Evolutionary conservation across 2,888 invertebrate genomes (phyloP).

Genomic region (Sinelater perroti): DNA sequence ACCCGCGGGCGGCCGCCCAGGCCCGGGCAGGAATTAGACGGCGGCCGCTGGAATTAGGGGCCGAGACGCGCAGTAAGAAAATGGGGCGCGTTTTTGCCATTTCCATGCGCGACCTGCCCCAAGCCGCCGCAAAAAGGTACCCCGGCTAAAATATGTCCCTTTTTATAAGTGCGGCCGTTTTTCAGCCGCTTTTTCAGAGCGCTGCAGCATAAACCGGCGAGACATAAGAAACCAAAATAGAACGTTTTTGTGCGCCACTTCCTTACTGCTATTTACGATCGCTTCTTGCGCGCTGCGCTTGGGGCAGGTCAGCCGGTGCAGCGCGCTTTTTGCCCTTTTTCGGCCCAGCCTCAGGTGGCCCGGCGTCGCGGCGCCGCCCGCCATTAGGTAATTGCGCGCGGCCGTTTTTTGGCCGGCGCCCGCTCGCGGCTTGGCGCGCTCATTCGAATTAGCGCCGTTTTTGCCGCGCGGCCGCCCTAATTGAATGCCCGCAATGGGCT

Average conservation of each 20-base stretch:
- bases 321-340: constrained; percentile 16
- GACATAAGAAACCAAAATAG: constrained; percentile 57
- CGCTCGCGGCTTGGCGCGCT: too few relatives aligned
- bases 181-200: constrained; percentile 46
- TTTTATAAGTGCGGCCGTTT: constrained; percentile 50
- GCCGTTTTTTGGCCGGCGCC: too few relatives aligned
- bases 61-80: constrained; percentile 32
- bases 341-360: too few relatives aligned
- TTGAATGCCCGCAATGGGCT: too few relatives aligned
- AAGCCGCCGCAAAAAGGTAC: constrained; percentile 50
- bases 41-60: constrained; percentile 23
- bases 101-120: constrained; percentile 43
- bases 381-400: too few relatives aligned
- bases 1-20: too few relatives aligned
- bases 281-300: constrained; percentile 35
- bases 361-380: too few relatives aligned
- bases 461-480: too few relatives aligned
- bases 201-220: constrained; percentile 42
- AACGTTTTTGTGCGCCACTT: constrained; percentile 53
- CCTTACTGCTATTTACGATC: constrained; percentile 42
- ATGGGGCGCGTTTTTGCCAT: constrained; percentile 38
- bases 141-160: constrained; percentile 54
- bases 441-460: too few relatives aligned
- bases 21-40: constrained; percentile 12
- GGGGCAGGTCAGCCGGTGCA: constrained; percentile 35